Evolutionary conservation across 2,113 vertebrate species (phyloP), one percentile per base, ranked within the genome.

Genomic region (Terrapene triunguis): DNA sequence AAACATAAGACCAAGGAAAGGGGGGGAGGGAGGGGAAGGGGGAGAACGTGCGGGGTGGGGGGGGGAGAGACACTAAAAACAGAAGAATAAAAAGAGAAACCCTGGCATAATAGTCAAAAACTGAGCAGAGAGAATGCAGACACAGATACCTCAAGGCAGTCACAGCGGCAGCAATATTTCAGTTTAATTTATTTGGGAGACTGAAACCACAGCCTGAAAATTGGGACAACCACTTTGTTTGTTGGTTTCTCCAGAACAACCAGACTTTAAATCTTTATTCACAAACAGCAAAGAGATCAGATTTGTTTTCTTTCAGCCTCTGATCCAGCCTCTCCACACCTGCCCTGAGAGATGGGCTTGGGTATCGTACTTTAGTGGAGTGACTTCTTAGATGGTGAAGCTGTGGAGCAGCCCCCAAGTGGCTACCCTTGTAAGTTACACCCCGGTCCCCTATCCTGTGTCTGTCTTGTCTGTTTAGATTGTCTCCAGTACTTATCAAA

Each of bases 401-500:
- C 12, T 44, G 11, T 78, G 42, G 42, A 27, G 24, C 24, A 78
- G 74, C 74, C 38, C 42, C 42, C 42, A 78, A 11, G 42, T 44
- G 74, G 72, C 10, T 38, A 38, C n/a, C 38, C 72, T 44, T 44
- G 21, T 78, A 47, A 44, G 42, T 47, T 9, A 2, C 16, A 84
- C 35, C 32, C 10, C 2, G 65, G 35, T 89, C 24, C 38, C 80
- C 79, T 54, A 0, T 0, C 47, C 84, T 78, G 48, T 80, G 80
- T 53, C 76, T 96, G 59, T 42, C 62, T 93, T 29, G 48, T 80
- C 90, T 80, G 48, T 65, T 95, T 38, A n/a, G 80, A 47, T 22
- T 57, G 57, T 51, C 19, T 72, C 65, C n/a, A 22, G 82, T 89
- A 47, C 0, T 0, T 11, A 82, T 10, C 17, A 24, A 81, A 79